Conservation (phyloP, 2,113 vertebrate genomes). For the Peromyscus maniculatus region DNA sequence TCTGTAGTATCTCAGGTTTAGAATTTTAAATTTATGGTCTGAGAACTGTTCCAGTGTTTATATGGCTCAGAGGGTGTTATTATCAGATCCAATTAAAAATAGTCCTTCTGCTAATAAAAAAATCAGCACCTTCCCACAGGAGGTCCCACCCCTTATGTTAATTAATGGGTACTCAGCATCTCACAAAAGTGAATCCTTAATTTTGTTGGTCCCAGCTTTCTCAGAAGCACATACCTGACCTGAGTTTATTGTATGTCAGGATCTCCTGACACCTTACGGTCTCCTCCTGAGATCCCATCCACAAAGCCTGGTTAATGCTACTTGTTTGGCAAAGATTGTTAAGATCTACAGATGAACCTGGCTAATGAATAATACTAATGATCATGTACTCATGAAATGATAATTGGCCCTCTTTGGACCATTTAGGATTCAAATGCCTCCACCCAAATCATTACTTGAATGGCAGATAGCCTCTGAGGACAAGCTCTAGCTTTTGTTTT, state of each 20-base stretch:
- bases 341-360: constrained; percentile 65
- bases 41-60: constrained; percentile 58
- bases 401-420: constrained; percentile 62
- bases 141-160: constrained; percentile 58
- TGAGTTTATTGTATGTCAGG: not conserved
- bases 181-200: constrained; percentile 25
- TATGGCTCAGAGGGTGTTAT: constrained; percentile 64
- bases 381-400: constrained; percentile 37
- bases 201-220: not conserved
- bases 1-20: constrained; percentile 55
- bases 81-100: constrained; percentile 78
- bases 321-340: constrained; percentile 64
- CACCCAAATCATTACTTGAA: constrained; percentile 57
- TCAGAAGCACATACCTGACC: constrained; percentile 11
- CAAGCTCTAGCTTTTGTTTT: constrained; percentile 45
- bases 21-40: constrained; percentile 69
- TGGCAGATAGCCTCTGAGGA: constrained; percentile 15
- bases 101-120: constrained; percentile 71
- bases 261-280: constrained; percentile 9
- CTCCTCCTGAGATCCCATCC: constrained; percentile 17
- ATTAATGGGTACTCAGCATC: constrained; percentile 56
- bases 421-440: constrained; percentile 64
- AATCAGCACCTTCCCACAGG: constrained; percentile 67
- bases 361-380: constrained; percentile 66
- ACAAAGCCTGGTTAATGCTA: constrained; percentile 30